These are phyloP conservation scores for Heterohyrax brucei DNA, from an alignment of 2,797 vertebrate genomes.

Conservation along the genomic window DNA sequence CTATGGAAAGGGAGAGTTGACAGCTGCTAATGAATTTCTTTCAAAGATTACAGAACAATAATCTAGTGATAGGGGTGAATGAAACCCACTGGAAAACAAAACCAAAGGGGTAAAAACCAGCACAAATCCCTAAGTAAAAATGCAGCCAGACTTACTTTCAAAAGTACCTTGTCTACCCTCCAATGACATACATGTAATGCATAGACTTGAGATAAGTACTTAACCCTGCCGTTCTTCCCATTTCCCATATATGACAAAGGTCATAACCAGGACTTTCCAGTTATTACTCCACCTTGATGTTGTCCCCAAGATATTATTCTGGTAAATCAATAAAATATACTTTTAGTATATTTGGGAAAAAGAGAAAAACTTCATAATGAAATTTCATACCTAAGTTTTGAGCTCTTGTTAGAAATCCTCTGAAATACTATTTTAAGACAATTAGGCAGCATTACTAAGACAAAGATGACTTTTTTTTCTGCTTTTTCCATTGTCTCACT, in stretches of 20 bases:
- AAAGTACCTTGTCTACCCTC: not conserved
- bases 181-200: not conserved
- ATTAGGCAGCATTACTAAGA: not conserved
- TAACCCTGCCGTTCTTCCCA: not conserved
- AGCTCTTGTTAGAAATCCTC: constrained; percentile 29
- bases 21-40: constrained; percentile 53
- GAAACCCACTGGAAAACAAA: constrained; percentile 15
- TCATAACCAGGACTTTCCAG: not conserved
- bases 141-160: not conserved
- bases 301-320: not conserved
- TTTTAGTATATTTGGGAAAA: constrained; percentile 8
- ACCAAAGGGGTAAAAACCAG: constrained; percentile 57
- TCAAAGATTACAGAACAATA: constrained; percentile 61
- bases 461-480: not conserved
- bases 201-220: not conserved
- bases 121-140: constrained; percentile 28
- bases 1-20: constrained; percentile 34
- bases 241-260: not conserved
- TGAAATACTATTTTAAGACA: constrained; percentile 54
- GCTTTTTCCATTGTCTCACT: not conserved
- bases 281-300: not conserved
- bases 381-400: constrained; percentile 47
- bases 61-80: not conserved
- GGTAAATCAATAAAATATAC: not conserved
- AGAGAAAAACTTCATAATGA: not conserved